Conservation (phyloP, 2,113 vertebrate species). For the Sorex fumeus region DNA sequence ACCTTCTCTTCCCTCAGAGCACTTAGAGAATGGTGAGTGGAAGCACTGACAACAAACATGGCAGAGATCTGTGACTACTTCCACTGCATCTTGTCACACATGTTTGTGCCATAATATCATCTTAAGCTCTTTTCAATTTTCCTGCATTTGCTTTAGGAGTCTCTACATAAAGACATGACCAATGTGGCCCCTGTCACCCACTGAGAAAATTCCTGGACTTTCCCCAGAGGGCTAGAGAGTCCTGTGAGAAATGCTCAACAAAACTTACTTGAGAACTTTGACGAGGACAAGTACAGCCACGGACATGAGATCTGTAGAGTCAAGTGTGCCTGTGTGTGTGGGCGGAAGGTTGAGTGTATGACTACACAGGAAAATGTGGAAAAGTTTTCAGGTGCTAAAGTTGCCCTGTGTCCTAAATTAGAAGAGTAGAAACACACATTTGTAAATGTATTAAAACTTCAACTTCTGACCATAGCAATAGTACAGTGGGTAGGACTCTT, state of each 20-base stretch:
- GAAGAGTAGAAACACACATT: no score
- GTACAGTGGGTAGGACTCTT: no score
- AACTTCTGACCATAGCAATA: no score
- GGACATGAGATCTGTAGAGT: not conserved
- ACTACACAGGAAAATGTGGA: not conserved
- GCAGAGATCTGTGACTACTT: not conserved
- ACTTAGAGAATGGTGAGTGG: not conserved
- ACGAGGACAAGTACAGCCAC: not conserved
- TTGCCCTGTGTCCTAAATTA: not conserved
- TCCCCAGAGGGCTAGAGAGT: not conserved
- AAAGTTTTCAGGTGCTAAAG: not conserved
- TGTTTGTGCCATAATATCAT: not conserved
- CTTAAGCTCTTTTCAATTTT: constrained; percentile 44
- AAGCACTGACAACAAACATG: not conserved
- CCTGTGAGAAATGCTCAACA: not conserved
- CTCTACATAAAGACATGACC: not conserved
- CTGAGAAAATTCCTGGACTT: not conserved
- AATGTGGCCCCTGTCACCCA: not conserved
- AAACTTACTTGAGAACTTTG: not conserved
- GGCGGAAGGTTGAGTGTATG: not conserved
- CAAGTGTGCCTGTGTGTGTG: not conserved
- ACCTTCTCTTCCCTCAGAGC: not conserved
- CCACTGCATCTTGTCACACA: not conserved
- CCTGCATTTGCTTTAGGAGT: not conserved
- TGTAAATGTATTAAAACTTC: no score